These are phyloP conservation scores for Cavia porcellus DNA, from an alignment of 2,113 vertebrate genomes.

Conservation along the genomic window DNA sequence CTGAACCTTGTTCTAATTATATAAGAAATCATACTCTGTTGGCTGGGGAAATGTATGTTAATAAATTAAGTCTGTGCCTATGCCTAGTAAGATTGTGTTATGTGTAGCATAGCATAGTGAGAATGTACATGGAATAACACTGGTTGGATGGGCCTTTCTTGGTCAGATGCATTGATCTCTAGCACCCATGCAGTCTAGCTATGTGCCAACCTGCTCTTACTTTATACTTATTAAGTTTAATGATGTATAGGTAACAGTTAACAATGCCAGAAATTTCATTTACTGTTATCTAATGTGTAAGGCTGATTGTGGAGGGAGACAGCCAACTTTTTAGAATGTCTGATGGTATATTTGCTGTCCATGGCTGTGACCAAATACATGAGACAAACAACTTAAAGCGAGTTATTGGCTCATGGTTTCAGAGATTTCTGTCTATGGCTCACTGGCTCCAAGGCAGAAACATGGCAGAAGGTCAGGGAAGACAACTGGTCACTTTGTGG, in stretches of 20 bases:
- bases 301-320: background rate
- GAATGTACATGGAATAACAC: fast-evolving
- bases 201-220: background rate
- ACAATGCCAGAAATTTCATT: background rate
- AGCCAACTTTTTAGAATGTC: background rate
- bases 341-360: background rate
- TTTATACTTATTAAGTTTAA: background rate
- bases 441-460: background rate
- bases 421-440: background rate
- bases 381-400: background rate
- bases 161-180: fast-evolving
- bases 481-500: background rate
- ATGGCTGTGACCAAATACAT: background rate
- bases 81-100: background rate
- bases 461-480: background rate
- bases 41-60: background rate
- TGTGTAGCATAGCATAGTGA: fast-evolving
- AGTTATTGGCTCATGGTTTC: background rate
- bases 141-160: background rate
- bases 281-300: fast-evolving
- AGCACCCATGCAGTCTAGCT: background rate
- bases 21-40: background rate
- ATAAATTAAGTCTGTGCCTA: no score
- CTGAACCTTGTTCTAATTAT: background rate
- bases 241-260: background rate